A percentile compares a stretch with the other conserved stretches of the same genome.
phyloP scores from a whole-genome alignment of 2,113 vertebrate species.

The Arvicanthis niloticus region DNA sequence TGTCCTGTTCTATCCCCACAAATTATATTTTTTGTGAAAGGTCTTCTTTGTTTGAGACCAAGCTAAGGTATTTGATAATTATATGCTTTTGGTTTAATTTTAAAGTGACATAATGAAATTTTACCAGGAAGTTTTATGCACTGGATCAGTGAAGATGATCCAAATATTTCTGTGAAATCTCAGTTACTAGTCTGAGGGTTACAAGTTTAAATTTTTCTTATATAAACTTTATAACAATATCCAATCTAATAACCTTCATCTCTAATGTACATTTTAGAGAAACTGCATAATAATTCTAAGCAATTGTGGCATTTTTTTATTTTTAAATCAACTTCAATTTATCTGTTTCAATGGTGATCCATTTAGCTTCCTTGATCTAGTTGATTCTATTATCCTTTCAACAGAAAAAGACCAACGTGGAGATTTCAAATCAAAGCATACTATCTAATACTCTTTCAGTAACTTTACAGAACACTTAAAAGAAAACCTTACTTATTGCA shows the following conservation, averaged over 20 bases:
- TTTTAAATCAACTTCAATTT: neutral
- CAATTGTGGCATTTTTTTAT: neutral
- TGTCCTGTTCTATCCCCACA: neutral
- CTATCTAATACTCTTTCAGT: neutral
- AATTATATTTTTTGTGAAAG: neutral
- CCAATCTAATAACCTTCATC: neutral
- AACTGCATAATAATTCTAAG: neutral
- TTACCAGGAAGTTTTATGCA: neutral
- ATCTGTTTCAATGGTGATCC: neutral
- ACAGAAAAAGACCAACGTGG: neutral
- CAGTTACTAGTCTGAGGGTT: neutral
- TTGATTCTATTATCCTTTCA: neutral
- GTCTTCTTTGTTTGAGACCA: neutral
- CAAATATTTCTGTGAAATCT: neutral
- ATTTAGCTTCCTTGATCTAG: neutral
- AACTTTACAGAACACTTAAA: neutral
- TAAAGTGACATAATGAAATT: neutral
- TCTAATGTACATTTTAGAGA: neutral
- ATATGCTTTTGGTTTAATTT: neutral
- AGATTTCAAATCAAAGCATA: conserved; percentile 11
- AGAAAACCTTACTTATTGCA: neutral
- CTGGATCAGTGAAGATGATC: neutral
- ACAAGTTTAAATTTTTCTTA: neutral
- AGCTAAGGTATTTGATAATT: neutral
- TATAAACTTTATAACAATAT: neutral